Percentiles rank a stretch among this genome's conserved stretches.
These are phyloP conservation scores for Xylophagus ater DNA, from an alignment of 2,888 invertebrate genomes.

Conservation along the genomic window DNA sequence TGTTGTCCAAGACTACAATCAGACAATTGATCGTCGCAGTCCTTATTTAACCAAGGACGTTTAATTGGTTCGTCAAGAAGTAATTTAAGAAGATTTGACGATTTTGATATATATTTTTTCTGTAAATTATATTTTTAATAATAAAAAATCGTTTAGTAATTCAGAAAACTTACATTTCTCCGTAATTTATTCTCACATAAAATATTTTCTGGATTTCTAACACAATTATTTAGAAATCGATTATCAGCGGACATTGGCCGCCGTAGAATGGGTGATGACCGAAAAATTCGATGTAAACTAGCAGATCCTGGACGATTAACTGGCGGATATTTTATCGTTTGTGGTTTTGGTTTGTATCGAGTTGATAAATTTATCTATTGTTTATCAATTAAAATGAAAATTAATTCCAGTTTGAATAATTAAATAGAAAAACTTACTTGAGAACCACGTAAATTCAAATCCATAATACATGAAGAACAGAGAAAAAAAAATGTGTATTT, in stretches of 20 bases:
- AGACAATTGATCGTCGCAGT: slow-evolving; percentile 14
- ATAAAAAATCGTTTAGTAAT: not conserved
- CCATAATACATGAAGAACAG: no score
- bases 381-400: slow-evolving; percentile 9
- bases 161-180: slow-evolving; percentile 18
- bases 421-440: slow-evolving; percentile 27
- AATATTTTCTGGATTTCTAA: slow-evolving; percentile 13
- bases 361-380: slow-evolving; percentile 39
- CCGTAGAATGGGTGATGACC: slow-evolving; percentile 27
- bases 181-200: slow-evolving; percentile 11
- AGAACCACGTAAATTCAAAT: slow-evolving; percentile 38
- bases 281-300: slow-evolving; percentile 11
- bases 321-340: slow-evolving; percentile 28
- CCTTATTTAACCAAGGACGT: slow-evolving; percentile 42
- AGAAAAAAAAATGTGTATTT: no score
- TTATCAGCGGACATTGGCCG: slow-evolving; percentile 37
- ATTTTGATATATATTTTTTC: slow-evolving; percentile 23
- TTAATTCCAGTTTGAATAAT: slow-evolving; percentile 1
- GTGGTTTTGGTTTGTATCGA: slow-evolving; percentile 32
- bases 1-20: slow-evolving; percentile 12
- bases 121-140: slow-evolving; percentile 4
- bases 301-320: slow-evolving; percentile 35
- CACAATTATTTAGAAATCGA: slow-evolving; percentile 23
- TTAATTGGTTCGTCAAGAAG: slow-evolving; percentile 37
- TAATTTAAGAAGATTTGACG: slow-evolving; percentile 35